A percentile compares a stretch with the other conserved stretches of the same genome.
phyloP scores from a whole-genome alignment of 1,140 invertebrate genomes.

The Antheraea pernyi region DNA sequence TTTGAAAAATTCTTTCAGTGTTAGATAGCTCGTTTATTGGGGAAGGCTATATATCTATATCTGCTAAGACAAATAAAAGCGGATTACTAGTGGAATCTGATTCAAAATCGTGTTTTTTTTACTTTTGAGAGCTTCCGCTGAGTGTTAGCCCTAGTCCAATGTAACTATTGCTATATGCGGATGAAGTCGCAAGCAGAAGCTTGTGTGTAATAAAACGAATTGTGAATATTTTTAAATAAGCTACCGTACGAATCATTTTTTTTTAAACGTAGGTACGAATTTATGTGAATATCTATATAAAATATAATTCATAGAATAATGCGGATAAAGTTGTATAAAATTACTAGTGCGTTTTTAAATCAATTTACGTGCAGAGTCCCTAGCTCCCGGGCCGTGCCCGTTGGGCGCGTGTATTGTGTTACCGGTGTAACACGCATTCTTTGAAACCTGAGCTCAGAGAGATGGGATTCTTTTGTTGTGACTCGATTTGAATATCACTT shows the following conservation, averaged over 20 bases:
- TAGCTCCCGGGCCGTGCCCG: constrained; percentile 34
- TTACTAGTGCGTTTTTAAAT: constrained; percentile 30
- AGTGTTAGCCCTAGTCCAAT: too few species aligned
- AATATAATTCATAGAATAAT: constrained; percentile 8
- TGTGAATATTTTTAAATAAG: too few species aligned
- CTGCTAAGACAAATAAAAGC: too few species aligned
- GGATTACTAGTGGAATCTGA: too few species aligned
- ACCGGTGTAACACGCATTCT: constrained; percentile 58
- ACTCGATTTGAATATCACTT: constrained; percentile 70
- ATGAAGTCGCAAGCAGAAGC: too few species aligned
- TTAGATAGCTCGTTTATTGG: too few species aligned
- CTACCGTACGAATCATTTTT: neutral
- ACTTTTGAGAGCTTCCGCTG: too few species aligned
- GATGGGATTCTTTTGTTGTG: constrained; percentile 69
- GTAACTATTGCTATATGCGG: too few species aligned
- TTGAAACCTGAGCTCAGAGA: constrained; percentile 60
- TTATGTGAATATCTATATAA: neutral
- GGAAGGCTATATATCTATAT: too few species aligned
- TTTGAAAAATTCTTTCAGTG: too few species aligned
- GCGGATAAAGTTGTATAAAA: constrained; percentile 19
- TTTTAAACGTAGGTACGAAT: neutral
- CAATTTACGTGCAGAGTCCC: constrained; percentile 41
- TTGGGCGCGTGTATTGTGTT: constrained; percentile 65
- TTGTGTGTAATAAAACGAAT: too few species aligned
- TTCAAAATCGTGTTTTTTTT: too few species aligned